These are phyloP conservation scores for Cyrtodaria siliqua DNA, from an alignment of 2,888 invertebrate species.

Conservation along the genomic window DNA sequence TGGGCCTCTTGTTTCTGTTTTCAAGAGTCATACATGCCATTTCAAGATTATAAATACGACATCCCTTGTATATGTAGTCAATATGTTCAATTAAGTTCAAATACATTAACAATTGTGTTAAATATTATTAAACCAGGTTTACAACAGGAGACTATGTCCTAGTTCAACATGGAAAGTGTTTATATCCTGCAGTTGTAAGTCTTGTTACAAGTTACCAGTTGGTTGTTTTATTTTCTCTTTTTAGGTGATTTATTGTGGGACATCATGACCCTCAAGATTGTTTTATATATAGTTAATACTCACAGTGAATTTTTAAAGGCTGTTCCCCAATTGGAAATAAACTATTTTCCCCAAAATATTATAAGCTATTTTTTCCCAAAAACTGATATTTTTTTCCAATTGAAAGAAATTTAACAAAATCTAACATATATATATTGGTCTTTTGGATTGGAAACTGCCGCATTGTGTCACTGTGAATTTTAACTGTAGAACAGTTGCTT, in stretches of 20 bases:
- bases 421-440: no score
- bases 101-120: background rate
- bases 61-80: no score
- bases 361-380: conserved; percentile 5
- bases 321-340: background rate
- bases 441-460: no score
- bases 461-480: no score
- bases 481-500: no score
- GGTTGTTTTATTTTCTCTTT: conserved; percentile 10
- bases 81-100: no score
- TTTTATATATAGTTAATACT: conserved; percentile 10
- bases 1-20: no score
- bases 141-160: conserved; percentile 20
- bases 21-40: no score
- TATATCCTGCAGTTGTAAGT: conserved; percentile 23
- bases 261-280: background rate
- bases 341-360: conserved; percentile 7
- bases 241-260: conserved; percentile 7
- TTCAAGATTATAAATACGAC: no score
- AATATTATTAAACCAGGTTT: conserved; percentile 4
- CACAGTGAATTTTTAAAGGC: conserved; percentile 5
- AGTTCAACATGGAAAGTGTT: conserved; percentile 29
- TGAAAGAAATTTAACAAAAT: no score
- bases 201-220: conserved; percentile 6
- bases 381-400: no score